phyloP scores from a whole-genome alignment of 2,888 invertebrate species.

The Trichopria drosophilae region DNA sequence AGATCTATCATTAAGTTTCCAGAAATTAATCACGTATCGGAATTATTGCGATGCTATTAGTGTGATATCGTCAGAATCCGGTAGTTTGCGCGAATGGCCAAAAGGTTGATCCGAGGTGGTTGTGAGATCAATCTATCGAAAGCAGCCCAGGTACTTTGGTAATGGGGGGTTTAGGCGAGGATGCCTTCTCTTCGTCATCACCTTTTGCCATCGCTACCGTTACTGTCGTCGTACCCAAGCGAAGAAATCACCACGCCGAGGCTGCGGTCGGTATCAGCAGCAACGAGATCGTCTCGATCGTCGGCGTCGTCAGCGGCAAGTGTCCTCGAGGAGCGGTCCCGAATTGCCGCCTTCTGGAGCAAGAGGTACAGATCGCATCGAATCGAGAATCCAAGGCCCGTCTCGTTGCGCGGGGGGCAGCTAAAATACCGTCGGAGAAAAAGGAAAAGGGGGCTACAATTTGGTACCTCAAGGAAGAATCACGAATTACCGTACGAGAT shows the following conservation, averaged over 20 bases:
- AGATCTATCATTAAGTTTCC: too few relatives aligned
- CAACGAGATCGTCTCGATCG: conserved; percentile 27
- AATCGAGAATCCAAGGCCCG: conserved; percentile 30
- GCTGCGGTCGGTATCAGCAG: conserved; percentile 12
- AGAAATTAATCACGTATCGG: conserved; percentile 21
- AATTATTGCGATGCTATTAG: conserved; percentile 23
- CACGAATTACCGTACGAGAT: conserved; percentile 23
- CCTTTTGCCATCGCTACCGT: conserved; percentile 43
- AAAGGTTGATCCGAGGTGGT: neutral
- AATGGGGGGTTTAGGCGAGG: conserved; percentile 58
- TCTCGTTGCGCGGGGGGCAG: conserved; percentile 7
- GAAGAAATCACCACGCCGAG: conserved; percentile 16
- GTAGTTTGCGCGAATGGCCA: conserved; percentile 29
- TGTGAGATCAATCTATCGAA: conserved; percentile 37
- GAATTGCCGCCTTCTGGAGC: too few relatives aligned
- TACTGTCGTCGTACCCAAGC: conserved; percentile 22
- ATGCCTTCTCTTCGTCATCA: conserved; percentile 56
- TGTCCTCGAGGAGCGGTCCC: neutral
- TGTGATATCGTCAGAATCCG: conserved; percentile 22
- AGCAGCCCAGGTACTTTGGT: conserved; percentile 50
- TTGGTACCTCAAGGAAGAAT: conserved; percentile 25
- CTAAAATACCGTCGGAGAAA: conserved; percentile 10
- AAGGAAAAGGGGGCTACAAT: conserved; percentile 10
- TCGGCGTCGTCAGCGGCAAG: conserved; percentile 12
- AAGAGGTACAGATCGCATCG: conserved; percentile 34